Percentiles rank a stretch among this genome's conserved stretches.
Evolutionary conservation across 2,113 vertebrate genomes (phyloP).

Genomic region (Synchiropus splendidus): DNA sequence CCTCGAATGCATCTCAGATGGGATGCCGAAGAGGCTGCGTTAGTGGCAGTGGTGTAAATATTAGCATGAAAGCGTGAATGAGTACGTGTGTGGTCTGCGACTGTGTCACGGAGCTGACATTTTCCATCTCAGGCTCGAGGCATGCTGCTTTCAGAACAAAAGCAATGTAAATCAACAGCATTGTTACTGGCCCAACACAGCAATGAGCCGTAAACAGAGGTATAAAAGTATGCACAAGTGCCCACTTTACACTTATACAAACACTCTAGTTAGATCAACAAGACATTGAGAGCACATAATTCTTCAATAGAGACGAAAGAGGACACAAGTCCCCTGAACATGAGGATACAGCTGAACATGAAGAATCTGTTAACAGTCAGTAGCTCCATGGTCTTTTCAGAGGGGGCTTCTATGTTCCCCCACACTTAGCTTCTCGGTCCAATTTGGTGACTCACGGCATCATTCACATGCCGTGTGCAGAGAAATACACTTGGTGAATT

Average conservation of each 20-base stretch:
- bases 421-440: slow-evolving; percentile 1
- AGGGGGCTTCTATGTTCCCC: slow-evolving; percentile 25
- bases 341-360: slow-evolving; percentile 44
- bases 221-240: slow-evolving; percentile 37
- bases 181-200: slow-evolving; percentile 9
- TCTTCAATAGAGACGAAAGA: slow-evolving; percentile 22
- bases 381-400: slow-evolving; percentile 49
- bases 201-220: slow-evolving; percentile 27
- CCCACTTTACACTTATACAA: slow-evolving; percentile 44
- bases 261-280: slow-evolving; percentile 43
- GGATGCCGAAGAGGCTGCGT: slow-evolving; percentile 32
- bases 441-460: no score
- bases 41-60: slow-evolving; percentile 44
- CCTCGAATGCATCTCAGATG: slow-evolving; percentile 32
- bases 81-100: slow-evolving; percentile 17
- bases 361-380: slow-evolving; percentile 54
- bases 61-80: slow-evolving; percentile 26
- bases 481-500: no score
- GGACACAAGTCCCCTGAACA: slow-evolving; percentile 26
- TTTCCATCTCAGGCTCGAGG: slow-evolving; percentile 10
- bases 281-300: slow-evolving; percentile 43
- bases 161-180: slow-evolving; percentile 3
- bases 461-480: no score
- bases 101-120: slow-evolving; percentile 17
- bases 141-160: slow-evolving; percentile 4